A percentile compares a stretch with the other conserved stretches of the same genome.
Evolutionary conservation across 2,797 vertebrate genomes (phyloP).

Genomic region (Lateolabrax maculatus): DNA sequence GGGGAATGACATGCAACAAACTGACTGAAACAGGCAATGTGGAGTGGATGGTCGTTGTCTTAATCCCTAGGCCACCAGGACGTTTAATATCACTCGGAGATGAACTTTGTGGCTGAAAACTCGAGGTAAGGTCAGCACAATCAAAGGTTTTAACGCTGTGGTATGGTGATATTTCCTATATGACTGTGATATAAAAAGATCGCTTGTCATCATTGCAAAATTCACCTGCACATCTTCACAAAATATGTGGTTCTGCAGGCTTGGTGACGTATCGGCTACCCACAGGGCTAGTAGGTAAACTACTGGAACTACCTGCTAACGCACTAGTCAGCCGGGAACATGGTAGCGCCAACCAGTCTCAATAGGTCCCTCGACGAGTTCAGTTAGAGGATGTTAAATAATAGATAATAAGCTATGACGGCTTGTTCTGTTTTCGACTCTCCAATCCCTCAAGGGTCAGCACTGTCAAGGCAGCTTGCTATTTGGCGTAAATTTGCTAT

Average conservation of each 20-base stretch:
- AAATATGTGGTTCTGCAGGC: background rate
- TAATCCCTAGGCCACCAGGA: background rate
- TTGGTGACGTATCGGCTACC: background rate
- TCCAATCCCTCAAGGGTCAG: background rate
- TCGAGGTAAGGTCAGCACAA: background rate
- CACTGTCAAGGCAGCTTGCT: background rate
- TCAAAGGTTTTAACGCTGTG: background rate
- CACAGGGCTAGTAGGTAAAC: background rate
- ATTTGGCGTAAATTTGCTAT: background rate
- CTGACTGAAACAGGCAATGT: background rate
- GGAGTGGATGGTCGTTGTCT: background rate
- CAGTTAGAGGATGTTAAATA: background rate
- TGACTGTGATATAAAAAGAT: background rate
- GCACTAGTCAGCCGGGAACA: background rate
- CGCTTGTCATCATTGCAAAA: background rate
- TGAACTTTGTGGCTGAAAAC: conserved; percentile 3
- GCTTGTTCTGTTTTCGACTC: background rate
- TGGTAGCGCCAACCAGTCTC: background rate
- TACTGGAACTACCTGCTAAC: background rate
- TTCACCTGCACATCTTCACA: background rate
- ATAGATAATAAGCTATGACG: background rate
- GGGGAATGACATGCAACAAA: background rate
- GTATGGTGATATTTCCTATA: background rate
- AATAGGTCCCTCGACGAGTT: no score
- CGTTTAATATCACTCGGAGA: background rate